These are phyloP conservation scores for Leucophenga montana DNA, from an alignment of 2,888 invertebrate genomes.

Conservation along the genomic window DNA sequence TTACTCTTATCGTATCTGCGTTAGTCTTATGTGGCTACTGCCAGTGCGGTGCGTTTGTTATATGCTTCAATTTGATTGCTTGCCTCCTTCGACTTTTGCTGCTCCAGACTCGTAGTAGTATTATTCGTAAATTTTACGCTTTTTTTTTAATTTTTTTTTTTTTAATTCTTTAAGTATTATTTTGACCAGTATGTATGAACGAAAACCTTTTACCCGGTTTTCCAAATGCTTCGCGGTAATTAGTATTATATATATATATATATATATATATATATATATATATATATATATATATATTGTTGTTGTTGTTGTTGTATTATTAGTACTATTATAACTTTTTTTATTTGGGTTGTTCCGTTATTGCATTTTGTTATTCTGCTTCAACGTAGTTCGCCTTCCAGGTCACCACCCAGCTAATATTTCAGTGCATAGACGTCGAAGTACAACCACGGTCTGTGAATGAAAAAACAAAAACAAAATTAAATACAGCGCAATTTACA, in stretches of 20 bases:
- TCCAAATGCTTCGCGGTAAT: no score
- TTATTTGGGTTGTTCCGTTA: neutral
- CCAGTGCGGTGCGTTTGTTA: neutral
- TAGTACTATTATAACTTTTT: neutral
- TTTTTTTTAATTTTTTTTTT: no score
- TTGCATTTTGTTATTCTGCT: conserved; percentile 15
- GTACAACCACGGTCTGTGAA: conserved; percentile 16
- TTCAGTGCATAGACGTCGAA: conserved; percentile 11
- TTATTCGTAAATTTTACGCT: neutral
- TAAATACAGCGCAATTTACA: no score
- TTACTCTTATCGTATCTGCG: no score
- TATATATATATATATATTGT: no score
- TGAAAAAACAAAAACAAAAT: no score
- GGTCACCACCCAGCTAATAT: neutral
- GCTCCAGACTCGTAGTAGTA: neutral
- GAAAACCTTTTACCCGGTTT: no score
- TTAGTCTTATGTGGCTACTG: no score
- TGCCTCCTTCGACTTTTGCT: neutral
- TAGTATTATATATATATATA: neutral
- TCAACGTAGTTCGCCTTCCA: neutral
- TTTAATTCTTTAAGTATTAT: no score
- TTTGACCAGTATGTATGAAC: no score
- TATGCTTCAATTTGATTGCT: neutral
- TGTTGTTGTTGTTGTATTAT: no score
- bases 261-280: no score